Evolutionary conservation across 2,113 vertebrate species (phyloP).

Genomic region (Burhinus oedicnemus): DNA sequence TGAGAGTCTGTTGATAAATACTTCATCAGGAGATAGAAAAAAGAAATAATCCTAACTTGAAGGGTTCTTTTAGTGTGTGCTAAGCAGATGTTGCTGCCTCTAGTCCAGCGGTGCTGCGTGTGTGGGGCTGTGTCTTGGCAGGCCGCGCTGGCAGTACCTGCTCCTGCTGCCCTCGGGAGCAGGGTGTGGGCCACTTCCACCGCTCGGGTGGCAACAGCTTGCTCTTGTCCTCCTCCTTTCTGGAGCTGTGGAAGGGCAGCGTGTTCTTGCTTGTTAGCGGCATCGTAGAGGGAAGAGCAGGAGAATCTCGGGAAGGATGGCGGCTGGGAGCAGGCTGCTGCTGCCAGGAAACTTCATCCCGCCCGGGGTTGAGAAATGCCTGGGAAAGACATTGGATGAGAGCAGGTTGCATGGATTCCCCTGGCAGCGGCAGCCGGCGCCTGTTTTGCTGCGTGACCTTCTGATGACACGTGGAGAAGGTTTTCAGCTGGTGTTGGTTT

Average conservation of each 20-base stretch:
- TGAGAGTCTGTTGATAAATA: not conserved
- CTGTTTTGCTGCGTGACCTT: fast-evolving
- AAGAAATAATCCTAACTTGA: fast-evolving
- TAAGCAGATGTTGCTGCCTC: not conserved
- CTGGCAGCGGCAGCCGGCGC: fast-evolving
- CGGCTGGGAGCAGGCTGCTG: not conserved
- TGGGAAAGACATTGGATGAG: fast-evolving
- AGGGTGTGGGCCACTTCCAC: not conserved
- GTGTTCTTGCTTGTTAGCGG: not conserved
- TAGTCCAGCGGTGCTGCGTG: fast-evolving
- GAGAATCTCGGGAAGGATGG: fast-evolving
- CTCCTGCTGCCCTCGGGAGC: not conserved
- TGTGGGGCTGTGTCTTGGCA: not conserved
- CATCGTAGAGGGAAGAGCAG: not conserved
- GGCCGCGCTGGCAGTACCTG: fast-evolving
- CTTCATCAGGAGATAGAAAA: not conserved
- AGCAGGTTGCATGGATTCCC: not conserved
- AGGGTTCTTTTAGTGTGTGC: fast-evolving
- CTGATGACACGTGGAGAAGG: not conserved
- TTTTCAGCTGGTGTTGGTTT: not conserved
- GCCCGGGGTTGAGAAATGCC: not conserved
- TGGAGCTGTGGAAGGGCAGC: not conserved
- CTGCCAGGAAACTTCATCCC: not conserved
- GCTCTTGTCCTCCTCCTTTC: not conserved
- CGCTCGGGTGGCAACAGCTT: fast-evolving